phyloP scores from a whole-genome alignment of 2,113 vertebrate genomes.

The Scartelaos histophorus region DNA sequence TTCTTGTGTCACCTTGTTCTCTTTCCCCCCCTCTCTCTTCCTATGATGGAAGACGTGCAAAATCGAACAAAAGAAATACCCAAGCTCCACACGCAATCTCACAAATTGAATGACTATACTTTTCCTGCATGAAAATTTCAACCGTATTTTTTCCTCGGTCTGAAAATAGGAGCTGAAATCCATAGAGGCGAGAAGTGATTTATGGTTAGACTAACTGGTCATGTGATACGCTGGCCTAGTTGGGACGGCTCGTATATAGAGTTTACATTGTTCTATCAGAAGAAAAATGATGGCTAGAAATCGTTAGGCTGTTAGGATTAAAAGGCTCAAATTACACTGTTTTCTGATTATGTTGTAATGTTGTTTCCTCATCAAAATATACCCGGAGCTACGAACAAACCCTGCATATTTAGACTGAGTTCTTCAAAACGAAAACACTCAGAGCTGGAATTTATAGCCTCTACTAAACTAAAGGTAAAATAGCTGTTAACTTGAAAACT shows the following conservation, averaged over 20 bases:
- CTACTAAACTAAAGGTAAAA: too few species aligned
- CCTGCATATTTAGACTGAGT: too few species aligned
- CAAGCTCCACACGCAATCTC: constrained; percentile 21
- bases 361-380: too few species aligned
- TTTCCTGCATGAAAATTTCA: constrained; percentile 23
- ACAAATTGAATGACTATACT: constrained; percentile 39
- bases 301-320: neutral
- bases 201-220: constrained; percentile 56
- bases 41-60: constrained; percentile 37
- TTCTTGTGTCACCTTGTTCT: constrained; percentile 56
- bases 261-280: constrained; percentile 21
- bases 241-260: constrained; percentile 33
- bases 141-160: neutral
- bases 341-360: too few species aligned
- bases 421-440: too few species aligned
- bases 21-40: neutral
- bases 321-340: too few species aligned
- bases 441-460: too few species aligned
- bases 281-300: constrained; percentile 9
- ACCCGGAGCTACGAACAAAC: too few species aligned
- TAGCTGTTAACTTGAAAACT: too few species aligned
- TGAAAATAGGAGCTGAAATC: constrained; percentile 61
- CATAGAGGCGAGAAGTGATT: constrained; percentile 54
- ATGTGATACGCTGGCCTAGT: constrained; percentile 63
- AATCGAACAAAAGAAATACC: constrained; percentile 27